These are phyloP conservation scores for Enteromius radiatus DNA, from an alignment of 2,797 vertebrate genomes.

Conservation along the genomic window DNA sequence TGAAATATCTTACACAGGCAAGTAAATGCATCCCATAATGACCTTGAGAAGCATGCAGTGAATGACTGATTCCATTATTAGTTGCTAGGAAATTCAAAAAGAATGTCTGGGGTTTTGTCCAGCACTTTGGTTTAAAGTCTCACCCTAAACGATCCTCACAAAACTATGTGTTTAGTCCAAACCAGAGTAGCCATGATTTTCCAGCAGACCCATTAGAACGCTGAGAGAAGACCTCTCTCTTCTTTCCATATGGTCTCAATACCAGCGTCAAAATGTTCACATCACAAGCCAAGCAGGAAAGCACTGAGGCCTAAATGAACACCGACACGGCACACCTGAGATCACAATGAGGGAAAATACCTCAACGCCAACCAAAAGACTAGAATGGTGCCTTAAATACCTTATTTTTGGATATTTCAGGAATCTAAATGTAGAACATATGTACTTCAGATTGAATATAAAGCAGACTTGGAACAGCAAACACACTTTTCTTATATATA, in stretches of 20 bases:
- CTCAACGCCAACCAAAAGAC: slow-evolving; percentile 4
- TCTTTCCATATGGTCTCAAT: slow-evolving; percentile 33
- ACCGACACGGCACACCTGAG: slow-evolving; percentile 47
- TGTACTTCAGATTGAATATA: slow-evolving; percentile 30
- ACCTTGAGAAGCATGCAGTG: not conserved
- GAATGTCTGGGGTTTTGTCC: slow-evolving; percentile 26
- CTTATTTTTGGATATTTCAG: not conserved
- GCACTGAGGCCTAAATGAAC: slow-evolving; percentile 17
- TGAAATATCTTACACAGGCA: not conserved
- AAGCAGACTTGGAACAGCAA: not conserved
- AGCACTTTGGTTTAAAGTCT: slow-evolving; percentile 19
- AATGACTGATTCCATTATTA: slow-evolving; percentile 3
- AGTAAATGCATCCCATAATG: not conserved
- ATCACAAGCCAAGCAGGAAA: slow-evolving; percentile 30
- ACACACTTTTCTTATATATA: too few relatives aligned
- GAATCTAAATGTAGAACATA: slow-evolving; percentile 62
- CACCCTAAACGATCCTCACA: slow-evolving; percentile 14
- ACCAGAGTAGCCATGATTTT: slow-evolving; percentile 19
- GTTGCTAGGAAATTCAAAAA: slow-evolving; percentile 1
- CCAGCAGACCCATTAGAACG: slow-evolving; percentile 30
- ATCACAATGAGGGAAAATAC: slow-evolving; percentile 29
- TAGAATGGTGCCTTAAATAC: not conserved
- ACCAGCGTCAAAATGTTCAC: slow-evolving; percentile 19
- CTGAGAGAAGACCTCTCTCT: not conserved
- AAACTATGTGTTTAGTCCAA: slow-evolving; percentile 26